Base-by-base conservation (phyloP, 2,888 invertebrate genomes). In the Galeopsomyia nigrocyanea region DNA sequence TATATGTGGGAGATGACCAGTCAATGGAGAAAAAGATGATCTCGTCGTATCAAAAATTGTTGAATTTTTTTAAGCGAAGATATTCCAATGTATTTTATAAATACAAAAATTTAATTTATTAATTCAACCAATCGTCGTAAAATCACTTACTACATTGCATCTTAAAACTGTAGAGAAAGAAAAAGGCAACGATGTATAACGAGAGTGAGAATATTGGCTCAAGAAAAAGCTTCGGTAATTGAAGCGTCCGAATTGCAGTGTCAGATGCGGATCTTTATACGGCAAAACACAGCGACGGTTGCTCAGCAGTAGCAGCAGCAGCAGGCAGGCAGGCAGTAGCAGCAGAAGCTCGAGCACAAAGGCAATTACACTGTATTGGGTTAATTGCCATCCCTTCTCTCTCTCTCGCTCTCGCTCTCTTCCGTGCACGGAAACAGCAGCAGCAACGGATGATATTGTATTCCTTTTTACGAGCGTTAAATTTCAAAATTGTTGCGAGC, bases 1-100 rank as follows among this genome's bases (percentile, higher is more conserved):
- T 26, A 10, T 39, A 39, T 13, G 13, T 81, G 77, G 78, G 79
- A 81, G 82, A 84, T 82, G 83, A 83, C 79, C 82, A 71, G 76
- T 77, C 22, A 50, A n/a, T 21, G n/a, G 39, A 47, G 6, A 26
- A 13, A 49, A 17, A 47, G 46, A 13, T 39, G 1, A 57, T 76
- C 74, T 78, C 78, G 83, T 83, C 82, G 80, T 80, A 79, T 79
- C 80, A 76, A 77, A 75, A 81, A 76, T 81, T 78, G 77, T 78
- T 75, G 76, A 7, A 5, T 31, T 3, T 5, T 31, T 7, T 31
- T 31, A 31, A n/a, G n/a, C n/a, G n/a, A n/a, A n/a, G n/a, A n/a
- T n/a, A n/a, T n/a, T n/a, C n/a, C n/a, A n/a, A n/a, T n/a, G n/a
- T n/a, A n/a, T n/a, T n/a, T n/a, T n/a, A n/a, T n/a, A n/a, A n/a